These are phyloP conservation scores for Drosophila azteca DNA, from an alignment of 1,140 invertebrate species.

Conservation along the genomic window DNA sequence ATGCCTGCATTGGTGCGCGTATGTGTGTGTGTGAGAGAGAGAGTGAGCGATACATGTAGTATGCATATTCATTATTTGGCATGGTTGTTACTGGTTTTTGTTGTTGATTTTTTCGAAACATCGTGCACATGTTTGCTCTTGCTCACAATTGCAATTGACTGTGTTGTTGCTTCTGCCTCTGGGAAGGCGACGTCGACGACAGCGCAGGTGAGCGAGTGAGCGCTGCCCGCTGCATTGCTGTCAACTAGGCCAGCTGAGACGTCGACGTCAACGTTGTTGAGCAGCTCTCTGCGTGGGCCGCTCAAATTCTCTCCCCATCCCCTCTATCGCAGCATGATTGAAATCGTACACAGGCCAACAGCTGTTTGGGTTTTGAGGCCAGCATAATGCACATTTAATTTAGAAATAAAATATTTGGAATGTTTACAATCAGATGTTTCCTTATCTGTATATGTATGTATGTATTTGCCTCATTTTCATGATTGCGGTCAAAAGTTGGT, in stretches of 20 bases:
- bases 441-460: too few relatives aligned
- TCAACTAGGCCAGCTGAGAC: conserved; percentile 50
- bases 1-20: not conserved
- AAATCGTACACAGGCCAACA: conserved; percentile 35
- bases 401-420: not conserved
- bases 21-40: conserved; percentile 7
- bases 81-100: conserved; percentile 53
- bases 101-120: conserved; percentile 32
- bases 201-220: conserved; percentile 44
- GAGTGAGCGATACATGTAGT: conserved; percentile 24
- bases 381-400: not conserved
- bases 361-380: conserved; percentile 29
- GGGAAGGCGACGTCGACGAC: conserved; percentile 19
- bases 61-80: conserved; percentile 58
- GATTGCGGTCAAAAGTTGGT: not conserved
- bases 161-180: conserved; percentile 24
- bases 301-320: conserved; percentile 7
- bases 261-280: conserved; percentile 2
- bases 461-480: too few relatives aligned
- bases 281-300: conserved; percentile 39
- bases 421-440: too few relatives aligned
- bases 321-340: too few relatives aligned
- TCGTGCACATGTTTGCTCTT: conserved; percentile 32
- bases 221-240: conserved; percentile 17
- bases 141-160: conserved; percentile 43